Evolutionary conservation across 2,113 vertebrate genomes (phyloP).

Genomic region (Cyanistes caeruleus): DNA sequence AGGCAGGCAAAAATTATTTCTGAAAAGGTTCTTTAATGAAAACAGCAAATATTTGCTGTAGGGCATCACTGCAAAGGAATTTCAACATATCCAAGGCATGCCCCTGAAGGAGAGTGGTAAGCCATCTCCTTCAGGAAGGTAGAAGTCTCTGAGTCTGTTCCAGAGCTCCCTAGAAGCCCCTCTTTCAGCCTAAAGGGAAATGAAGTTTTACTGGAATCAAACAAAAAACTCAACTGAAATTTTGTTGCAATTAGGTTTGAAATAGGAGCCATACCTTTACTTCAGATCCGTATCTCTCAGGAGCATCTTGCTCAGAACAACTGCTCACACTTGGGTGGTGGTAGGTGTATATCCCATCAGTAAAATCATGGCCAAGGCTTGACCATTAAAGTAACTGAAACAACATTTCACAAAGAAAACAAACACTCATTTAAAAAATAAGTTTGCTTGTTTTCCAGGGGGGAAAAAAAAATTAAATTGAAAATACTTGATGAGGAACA

Average conservation of each 20-base stretch:
- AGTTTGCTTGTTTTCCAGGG: neutral
- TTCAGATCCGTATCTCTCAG: neutral
- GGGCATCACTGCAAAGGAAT: neutral
- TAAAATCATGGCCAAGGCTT: neutral
- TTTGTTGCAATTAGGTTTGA: neutral
- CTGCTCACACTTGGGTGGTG: neutral
- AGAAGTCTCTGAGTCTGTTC: neutral
- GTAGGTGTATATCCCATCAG: neutral
- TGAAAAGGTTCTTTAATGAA: neutral
- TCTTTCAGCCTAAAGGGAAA: neutral
- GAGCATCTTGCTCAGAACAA: neutral
- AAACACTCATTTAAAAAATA: neutral
- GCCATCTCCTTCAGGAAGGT: neutral
- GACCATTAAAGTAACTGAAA: neutral
- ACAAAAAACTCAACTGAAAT: neutral
- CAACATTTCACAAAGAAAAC: neutral
- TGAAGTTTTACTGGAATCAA: neutral
- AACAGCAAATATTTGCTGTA: neutral
- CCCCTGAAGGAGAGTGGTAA: neutral
- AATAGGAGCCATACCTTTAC: neutral
- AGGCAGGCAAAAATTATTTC: neutral
- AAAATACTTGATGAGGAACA: neutral
- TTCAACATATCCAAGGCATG: neutral
- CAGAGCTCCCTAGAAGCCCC: neutral
- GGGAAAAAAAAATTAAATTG: rapidly evolving